These are phyloP conservation scores for Eufriesea mexicana DNA, from an alignment of 1,140 invertebrate species.

Conservation along the genomic window DNA sequence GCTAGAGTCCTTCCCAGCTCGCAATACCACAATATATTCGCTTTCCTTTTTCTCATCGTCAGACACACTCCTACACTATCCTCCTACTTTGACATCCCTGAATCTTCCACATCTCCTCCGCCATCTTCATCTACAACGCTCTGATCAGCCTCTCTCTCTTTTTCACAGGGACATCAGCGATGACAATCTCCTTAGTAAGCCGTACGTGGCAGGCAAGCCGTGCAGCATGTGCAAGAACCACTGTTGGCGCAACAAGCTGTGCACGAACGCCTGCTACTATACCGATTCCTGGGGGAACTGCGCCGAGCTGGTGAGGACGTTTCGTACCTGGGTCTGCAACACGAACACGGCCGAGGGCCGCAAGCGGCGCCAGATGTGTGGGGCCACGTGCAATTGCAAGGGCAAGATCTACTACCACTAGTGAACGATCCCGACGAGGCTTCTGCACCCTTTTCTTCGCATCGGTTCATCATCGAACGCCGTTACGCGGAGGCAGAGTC, in stretches of 20 bases:
- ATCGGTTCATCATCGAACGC: not conserved
- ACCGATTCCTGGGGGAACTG: slow-evolving; percentile 90
- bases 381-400: slow-evolving; percentile 88
- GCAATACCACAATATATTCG: no score
- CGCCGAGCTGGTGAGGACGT: slow-evolving; percentile 84
- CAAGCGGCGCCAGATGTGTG: slow-evolving; percentile 84
- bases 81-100: no score
- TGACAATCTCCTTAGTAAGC: slow-evolving; percentile 84
- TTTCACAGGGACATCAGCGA: no score
- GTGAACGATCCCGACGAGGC: slow-evolving; percentile 36
- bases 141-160: no score
- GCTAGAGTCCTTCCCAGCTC: no score
- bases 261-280: slow-evolving; percentile 88
- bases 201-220: slow-evolving; percentile 86
- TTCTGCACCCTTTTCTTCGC: not conserved
- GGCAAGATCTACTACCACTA: slow-evolving; percentile 78
- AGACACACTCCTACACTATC: no score
- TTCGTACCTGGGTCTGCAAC: slow-evolving; percentile 86
- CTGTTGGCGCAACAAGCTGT: slow-evolving; percentile 86
- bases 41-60: no score
- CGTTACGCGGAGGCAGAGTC: not conserved
- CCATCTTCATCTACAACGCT: no score
- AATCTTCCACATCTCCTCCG: no score
- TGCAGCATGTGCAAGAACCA: slow-evolving; percentile 86
- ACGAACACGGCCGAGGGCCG: slow-evolving; percentile 83